These are phyloP conservation scores for Pandemis cinnamomeana DNA, from an alignment of 2,888 invertebrate species.

Conservation along the genomic window DNA sequence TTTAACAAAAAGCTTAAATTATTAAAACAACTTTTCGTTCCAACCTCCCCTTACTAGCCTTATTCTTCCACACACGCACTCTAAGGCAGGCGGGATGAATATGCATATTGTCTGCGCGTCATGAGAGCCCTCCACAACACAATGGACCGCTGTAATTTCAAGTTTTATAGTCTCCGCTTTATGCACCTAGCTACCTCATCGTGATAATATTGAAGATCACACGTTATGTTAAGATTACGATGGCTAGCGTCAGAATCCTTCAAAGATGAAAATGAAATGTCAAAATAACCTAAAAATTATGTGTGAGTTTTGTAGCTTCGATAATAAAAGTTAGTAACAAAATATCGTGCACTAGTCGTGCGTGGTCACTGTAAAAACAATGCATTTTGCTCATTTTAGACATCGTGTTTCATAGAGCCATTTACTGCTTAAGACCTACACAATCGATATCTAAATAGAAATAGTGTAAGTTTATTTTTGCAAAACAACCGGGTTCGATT, in stretches of 20 bases:
- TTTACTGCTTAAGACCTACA: no score
- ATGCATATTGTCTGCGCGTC: slow-evolving; percentile 74
- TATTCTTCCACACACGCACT: slow-evolving; percentile 37
- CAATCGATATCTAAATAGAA: no score
- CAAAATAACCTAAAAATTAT: background rate
- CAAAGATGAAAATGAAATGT: background rate
- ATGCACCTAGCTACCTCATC: slow-evolving; percentile 29
- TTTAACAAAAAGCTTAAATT: slow-evolving; percentile 9
- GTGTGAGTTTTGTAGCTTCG: background rate
- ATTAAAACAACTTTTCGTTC: slow-evolving; percentile 29
- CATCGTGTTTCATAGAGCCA: no score
- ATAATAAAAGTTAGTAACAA: background rate
- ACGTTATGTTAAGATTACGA: slow-evolving; percentile 6
- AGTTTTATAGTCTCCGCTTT: slow-evolving; percentile 39
- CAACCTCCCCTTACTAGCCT: slow-evolving; percentile 30
- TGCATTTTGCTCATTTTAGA: no score
- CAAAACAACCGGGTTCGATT: no score
- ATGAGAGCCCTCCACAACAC: slow-evolving; percentile 64
- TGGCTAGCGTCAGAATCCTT: background rate
- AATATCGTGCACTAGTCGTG: no score
- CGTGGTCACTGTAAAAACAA: no score
- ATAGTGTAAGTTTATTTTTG: no score
- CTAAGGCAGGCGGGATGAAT: slow-evolving; percentile 54
- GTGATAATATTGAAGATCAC: slow-evolving; percentile 15
- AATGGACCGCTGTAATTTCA: slow-evolving; percentile 60